phyloP scores from a whole-genome alignment of 2,113 vertebrate genomes.

The Colius striatus region DNA sequence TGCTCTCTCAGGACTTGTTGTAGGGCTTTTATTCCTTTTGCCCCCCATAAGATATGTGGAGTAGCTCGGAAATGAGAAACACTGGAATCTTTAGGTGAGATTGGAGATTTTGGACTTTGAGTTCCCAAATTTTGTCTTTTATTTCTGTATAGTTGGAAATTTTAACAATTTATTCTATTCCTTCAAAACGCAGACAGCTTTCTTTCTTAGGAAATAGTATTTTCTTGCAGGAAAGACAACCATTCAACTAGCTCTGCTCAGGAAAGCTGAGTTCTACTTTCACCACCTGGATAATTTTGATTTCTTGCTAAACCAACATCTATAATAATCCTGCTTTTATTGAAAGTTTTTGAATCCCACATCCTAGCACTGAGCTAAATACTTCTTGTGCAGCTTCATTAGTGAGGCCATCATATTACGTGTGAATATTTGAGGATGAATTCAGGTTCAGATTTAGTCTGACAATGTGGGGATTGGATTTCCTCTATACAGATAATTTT shows the following conservation, averaged over 20 bases:
- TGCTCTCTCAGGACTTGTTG: background rate
- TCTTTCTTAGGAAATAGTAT: background rate
- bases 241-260: background rate
- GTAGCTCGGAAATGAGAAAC: background rate
- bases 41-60: fast-evolving
- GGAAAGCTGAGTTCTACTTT: background rate
- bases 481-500: background rate
- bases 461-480: background rate
- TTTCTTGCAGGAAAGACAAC: background rate
- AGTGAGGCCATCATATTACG: background rate
- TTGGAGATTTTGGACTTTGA: background rate
- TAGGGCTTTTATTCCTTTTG: background rate
- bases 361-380: background rate
- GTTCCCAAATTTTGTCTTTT: background rate
- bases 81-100: background rate
- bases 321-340: background rate
- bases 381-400: background rate
- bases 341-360: background rate
- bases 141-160: background rate
- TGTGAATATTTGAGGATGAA: background rate
- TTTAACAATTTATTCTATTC: background rate
- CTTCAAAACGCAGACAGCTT: background rate
- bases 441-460: background rate
- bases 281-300: background rate
- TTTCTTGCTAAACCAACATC: background rate